Conservation (phyloP, 2,888 invertebrate genomes). For the Stenchaetothrips biformis region DNA sequence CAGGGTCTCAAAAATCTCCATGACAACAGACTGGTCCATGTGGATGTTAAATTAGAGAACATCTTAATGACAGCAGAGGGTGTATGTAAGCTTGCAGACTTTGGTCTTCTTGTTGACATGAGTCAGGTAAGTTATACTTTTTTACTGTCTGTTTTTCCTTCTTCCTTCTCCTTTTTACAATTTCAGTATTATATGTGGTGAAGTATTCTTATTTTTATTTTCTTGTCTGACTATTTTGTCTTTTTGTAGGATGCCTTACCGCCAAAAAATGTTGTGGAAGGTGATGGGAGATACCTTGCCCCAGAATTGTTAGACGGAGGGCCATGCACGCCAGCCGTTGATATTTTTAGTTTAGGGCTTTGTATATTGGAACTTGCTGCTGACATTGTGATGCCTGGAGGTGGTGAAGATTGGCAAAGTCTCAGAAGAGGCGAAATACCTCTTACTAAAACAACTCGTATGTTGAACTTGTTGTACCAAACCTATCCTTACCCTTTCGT, state of each 20-base stretch:
- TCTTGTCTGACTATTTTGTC: neutral
- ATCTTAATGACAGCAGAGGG: conserved; percentile 62
- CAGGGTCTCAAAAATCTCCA: conserved; percentile 64
- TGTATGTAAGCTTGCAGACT: conserved; percentile 56
- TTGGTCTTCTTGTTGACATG: conserved; percentile 53
- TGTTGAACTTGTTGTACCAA: neutral
- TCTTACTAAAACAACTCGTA: neutral
- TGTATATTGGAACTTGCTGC: conserved; percentile 65
- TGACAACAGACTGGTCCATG: conserved; percentile 60
- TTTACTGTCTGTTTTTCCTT: neutral
- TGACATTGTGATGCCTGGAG: conserved; percentile 61
- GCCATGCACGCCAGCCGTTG: conserved; percentile 60
- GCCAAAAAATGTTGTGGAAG: conserved; percentile 52
- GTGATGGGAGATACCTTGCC: conserved; percentile 71
- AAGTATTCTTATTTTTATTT: neutral
- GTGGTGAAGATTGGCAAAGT: conserved; percentile 64
- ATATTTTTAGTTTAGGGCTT: conserved; percentile 69
- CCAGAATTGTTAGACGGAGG: conserved; percentile 62
- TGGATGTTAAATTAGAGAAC: conserved; percentile 75
- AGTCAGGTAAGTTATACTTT: conserved; percentile 40
- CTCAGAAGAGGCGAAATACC: conserved; percentile 49
- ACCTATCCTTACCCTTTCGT: neutral
- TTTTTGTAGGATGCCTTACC: neutral
- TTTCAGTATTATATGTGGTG: too few relatives aligned
- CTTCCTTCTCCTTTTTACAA: too few relatives aligned